Evolutionary conservation across 2,113 vertebrate genomes (phyloP), one percentile per base, ranked within the genome.

Genomic region (Stigmatopora argus): DNA sequence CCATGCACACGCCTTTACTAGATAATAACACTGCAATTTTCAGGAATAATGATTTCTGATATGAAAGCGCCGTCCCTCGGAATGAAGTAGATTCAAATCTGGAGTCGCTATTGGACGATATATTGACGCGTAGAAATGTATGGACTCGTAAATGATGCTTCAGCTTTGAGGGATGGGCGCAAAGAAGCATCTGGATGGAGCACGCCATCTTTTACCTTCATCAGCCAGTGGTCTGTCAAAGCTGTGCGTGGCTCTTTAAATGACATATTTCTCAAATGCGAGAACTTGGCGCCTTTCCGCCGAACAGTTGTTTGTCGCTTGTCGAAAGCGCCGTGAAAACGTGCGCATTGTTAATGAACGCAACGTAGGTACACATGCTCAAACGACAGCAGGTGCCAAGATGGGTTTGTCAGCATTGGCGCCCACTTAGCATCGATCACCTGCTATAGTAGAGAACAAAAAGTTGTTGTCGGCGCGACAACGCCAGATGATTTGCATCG

Each of bases 321-420:
- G 49, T 51, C 8, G 8, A 10, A 73, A 78, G 77, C 73, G 72
- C 71, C 70, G 66, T 79, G 72, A 84, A 72, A 3, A 3, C 49
- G 61, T 55, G 65, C 9, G 18, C 5, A 1, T 64, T 71, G 62
- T 68, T 38, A 38, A 38, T 38, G 35, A 38, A 38, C 35, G 7
- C 4, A 38, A 70, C 53, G 57, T 56, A 52, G 78, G 73, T 69
- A 12, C 0, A 73, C 62, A 64, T 34, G 59, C 72, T 71, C 70
- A 61, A 59, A 78, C 72, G 44, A 57, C 72, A 65, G 73, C 66
- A 60, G 59, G 49, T 64, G 35, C 65, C 49, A 1, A 48, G 62
- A 66, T 49, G 41, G 62, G 69, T 81, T 70, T 72, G 58, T 47
- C 35, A 73, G 76, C 65, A 81, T 67, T 71, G 65, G 5, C 7